These are phyloP conservation scores for Bursaphelenchus mucronatus DNA, from an alignment of 1,140 invertebrate species.

Conservation along the genomic window DNA sequence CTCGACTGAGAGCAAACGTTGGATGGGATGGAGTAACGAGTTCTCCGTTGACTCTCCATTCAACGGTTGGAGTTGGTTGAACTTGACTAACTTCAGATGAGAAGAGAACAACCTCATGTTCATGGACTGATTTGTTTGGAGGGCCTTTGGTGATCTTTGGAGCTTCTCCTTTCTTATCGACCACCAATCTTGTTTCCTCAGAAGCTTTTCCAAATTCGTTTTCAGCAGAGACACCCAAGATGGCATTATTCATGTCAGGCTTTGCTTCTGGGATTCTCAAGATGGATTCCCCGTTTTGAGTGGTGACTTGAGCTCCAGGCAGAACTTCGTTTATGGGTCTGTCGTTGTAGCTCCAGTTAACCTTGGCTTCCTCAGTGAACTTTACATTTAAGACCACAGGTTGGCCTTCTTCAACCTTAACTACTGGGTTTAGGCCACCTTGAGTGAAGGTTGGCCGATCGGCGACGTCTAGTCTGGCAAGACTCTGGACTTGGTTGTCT, in stretches of 20 bases:
- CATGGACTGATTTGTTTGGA: constrained; percentile 4
- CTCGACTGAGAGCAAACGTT: constrained; percentile 5
- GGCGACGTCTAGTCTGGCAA: constrained; percentile 6
- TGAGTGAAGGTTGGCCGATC: constrained; percentile 7
- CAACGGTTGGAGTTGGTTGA: neutral
- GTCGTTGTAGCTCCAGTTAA: constrained; percentile 2
- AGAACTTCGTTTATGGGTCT: neutral
- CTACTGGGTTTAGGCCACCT: neutral
- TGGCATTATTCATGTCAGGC: constrained; percentile 6
- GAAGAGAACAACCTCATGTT: constrained; percentile 20
- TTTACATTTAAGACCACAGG: constrained; percentile 6
- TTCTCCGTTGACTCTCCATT: constrained; percentile 14
- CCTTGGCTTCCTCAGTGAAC: constrained; percentile 3
- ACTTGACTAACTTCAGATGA: neutral
- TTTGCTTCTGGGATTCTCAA: constrained; percentile 4
- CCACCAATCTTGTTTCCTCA: neutral
- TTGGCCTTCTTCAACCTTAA: constrained; percentile 8
- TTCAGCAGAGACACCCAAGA: neutral
- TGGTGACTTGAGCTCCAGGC: constrained; percentile 7
- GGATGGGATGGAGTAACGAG: neutral
- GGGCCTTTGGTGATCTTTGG: constrained; percentile 15
- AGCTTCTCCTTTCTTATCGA: constrained; percentile 6
- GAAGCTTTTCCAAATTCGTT: neutral
- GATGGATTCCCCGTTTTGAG: neutral
- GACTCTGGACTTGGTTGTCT: constrained; percentile 3